Base-by-base conservation (phyloP, 2,888 invertebrate genomes). In the Encarsia formosa region DNA sequence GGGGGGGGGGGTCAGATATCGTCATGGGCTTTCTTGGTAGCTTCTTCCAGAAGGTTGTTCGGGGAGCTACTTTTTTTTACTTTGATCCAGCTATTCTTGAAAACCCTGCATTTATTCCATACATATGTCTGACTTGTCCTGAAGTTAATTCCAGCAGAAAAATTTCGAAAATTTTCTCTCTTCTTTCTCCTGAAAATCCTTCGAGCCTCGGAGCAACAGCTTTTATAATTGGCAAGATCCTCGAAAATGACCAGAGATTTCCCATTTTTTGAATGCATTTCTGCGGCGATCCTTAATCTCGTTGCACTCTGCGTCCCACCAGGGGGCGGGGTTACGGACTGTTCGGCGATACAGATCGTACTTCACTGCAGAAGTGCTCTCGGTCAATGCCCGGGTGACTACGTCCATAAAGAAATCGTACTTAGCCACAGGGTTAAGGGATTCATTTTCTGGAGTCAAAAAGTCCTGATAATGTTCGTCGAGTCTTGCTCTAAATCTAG, bases 281-380 rank as follows among this genome's bases (percentile, higher is more conserved):
- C 20, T 26, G 40, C 55, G 20, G 1, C 34, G n/a, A 38, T 35
- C 44, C 18, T 44, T 49, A 9, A 34, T 13, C 16, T 41, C 29
- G n/a, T 52, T 35, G 29, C 54, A 57, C 4, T 54, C 54, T 2
- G 20, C 6, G n/a, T 54, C 54, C 54, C 52, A 57, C 54, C 54
- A 54, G 3, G 26, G 11, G 16, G 46, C 46, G 6, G 52, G 56
- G 31, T 56, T 49, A n/a, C n/a, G n/a, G n/a, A n/a, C n/a, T n/a
- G n/a, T n/a, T n/a, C n/a, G n/a, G n/a, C n/a, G n/a, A n/a, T n/a
- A n/a, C n/a, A n/a, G n/a, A n/a, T n/a, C n/a, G n/a, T n/a, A n/a
- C n/a, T n/a, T n/a, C n/a, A n/a, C n/a, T n/a, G n/a, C n/a, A n/a
- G n/a, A n/a, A n/a, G n/a, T n/a, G n/a, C n/a, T n/a, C n/a, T n/a